Base-by-base conservation (phyloP, 92 coral and sea anemone species). In the Virgularia gustaviana region DNA sequence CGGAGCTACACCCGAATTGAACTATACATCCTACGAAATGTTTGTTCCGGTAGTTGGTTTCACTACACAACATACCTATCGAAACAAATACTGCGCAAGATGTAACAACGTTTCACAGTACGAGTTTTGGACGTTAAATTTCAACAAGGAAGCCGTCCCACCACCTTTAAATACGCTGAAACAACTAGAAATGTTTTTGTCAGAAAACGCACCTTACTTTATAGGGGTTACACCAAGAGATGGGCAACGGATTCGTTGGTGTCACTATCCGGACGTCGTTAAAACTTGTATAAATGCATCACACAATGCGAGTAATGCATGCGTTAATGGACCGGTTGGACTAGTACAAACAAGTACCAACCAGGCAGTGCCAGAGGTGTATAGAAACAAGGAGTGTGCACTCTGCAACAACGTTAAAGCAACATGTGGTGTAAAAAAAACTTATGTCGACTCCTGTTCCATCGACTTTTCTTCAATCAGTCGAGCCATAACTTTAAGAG, bases 401-500 rank as follows among this genome's bases (percentile, higher is more conserved):
- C 4, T 10, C 44, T 68, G 75, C 35, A 68, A 68, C 36, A 61
- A 61, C 6, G 38, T 44, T 49, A 33, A 28, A 33, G 8, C 19
- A 23, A 22, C 57, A 15, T 68, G 61, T 34, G 75, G 61, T n/a
- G 75, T 68, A 0, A 6, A 41, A 2, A 47, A 49, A 13, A 2
- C 12, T 16, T 1, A 4, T 1, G 27, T 34, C 45, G 9, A 27
- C 0, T 12, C 42, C 6, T 49, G 75, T 32, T 1, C 2, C 24
- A n/a, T 49, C 6, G 45, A 12, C 20, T 6, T 25, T 6, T 25
- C 54, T 30, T 13, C 75, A 68, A 68, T 68, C 30, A 49, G 37
- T 36, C 75, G 75, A 24, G 75, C 75, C 9, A 68, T 68, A 68
- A 68, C 59, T 38, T 49, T 68, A 20, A 59, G 61, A 0, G 75